Percentiles rank a stretch among this genome's conserved stretches.
Conservation (phyloP, 1,140 invertebrate species). For the Bombus polaris region DNA sequence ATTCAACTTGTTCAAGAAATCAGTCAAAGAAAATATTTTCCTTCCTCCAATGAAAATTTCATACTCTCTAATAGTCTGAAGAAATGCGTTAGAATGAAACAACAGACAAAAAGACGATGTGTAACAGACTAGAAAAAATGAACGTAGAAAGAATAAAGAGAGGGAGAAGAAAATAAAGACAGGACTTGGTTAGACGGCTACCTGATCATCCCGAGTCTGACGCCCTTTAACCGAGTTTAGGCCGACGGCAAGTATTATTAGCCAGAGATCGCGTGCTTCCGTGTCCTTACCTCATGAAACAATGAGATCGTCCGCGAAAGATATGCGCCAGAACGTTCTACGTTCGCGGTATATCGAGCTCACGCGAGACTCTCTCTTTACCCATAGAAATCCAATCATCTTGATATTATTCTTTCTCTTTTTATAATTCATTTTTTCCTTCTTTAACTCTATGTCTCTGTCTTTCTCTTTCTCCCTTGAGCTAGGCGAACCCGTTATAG, state of each 20-base stretch:
- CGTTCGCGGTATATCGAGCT: conserved; percentile 14
- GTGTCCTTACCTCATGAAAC: conserved; percentile 64
- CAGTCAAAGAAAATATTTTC: not conserved
- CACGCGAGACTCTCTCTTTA: conserved; percentile 13
- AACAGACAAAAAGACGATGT: not conserved
- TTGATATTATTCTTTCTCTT: not conserved
- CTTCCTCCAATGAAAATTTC: not conserved
- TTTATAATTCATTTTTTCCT: not conserved
- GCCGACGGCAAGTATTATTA: conserved; percentile 73
- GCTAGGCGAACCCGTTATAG: not conserved
- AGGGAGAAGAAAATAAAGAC: conserved; percentile 8
- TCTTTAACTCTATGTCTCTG: not conserved
- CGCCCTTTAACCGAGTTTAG: conserved; percentile 72
- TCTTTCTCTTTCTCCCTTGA: not conserved
- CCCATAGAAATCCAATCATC: conserved; percentile 19
- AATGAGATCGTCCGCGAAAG: conserved; percentile 51
- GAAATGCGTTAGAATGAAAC: not conserved
- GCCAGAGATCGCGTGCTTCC: conserved; percentile 65
- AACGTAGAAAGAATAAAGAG: not conserved
- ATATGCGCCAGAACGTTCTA: conserved; percentile 6
- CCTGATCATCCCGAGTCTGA: conserved; percentile 59
- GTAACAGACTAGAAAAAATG: not conserved
- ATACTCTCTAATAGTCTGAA: not conserved
- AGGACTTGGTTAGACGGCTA: conserved; percentile 64
- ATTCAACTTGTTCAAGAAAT: not conserved